Conservation (phyloP, 2,797 vertebrate genomes). For the Microctenopoma steveboyesi region DNA sequence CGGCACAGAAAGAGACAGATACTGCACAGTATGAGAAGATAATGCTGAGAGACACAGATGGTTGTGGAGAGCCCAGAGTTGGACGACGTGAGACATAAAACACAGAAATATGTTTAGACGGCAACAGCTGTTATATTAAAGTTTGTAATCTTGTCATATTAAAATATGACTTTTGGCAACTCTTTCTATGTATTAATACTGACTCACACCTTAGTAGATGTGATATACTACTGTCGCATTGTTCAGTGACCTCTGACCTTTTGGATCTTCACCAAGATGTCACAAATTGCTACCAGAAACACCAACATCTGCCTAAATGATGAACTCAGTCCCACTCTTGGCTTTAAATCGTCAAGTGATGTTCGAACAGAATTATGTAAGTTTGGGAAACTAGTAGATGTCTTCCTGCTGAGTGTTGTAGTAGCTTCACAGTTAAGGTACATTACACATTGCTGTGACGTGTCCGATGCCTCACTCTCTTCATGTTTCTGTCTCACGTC, state of each 20-base stretch:
- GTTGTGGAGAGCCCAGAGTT: conserved; percentile 22
- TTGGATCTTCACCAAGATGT: neutral
- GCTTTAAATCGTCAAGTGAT: neutral
- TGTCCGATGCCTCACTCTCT: too few species aligned
- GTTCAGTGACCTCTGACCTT: neutral
- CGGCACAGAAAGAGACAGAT: conserved; percentile 27
- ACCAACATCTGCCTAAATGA: neutral
- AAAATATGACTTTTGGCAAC: neutral
- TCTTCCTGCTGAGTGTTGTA: too few species aligned
- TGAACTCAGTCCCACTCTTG: neutral
- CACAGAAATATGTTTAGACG: conserved; percentile 5
- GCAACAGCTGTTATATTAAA: conserved; percentile 1
- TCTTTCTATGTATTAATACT: too few species aligned
- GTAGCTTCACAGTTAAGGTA: too few species aligned
- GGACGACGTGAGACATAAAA: conserved; percentile 7
- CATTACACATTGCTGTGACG: too few species aligned
- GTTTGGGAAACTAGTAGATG: neutral
- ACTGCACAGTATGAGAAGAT: conserved; percentile 1
- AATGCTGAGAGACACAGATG: conserved; percentile 54
- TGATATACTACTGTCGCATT: too few species aligned
- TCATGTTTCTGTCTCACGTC: too few species aligned
- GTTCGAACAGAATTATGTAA: neutral
- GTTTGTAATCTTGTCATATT: conserved; percentile 2
- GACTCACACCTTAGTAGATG: too few species aligned
- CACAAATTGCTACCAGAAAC: neutral